Evolutionary conservation across 2,113 vertebrate species (phyloP).

Genomic region (Cyprinodon variegatus): DNA sequence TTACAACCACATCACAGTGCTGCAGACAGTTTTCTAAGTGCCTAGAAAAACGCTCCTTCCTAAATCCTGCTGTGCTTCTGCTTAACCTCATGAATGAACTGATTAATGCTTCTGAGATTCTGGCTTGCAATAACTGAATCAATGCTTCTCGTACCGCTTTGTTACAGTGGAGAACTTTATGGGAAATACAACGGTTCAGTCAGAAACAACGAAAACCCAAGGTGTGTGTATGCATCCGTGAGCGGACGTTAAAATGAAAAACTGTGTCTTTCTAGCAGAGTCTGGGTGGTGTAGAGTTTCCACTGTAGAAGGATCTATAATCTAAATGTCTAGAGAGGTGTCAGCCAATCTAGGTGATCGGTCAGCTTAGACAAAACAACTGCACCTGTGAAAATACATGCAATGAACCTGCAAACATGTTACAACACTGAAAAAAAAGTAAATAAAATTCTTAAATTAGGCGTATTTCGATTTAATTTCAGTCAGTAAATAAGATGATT

Average conservation of each 20-base stretch:
- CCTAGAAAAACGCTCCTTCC: not conserved
- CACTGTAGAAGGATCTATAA: not conserved
- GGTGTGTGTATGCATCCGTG: constrained; percentile 49
- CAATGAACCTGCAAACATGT: too few relatives aligned
- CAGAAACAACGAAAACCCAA: constrained; percentile 24
- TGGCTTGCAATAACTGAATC: constrained; percentile 12
- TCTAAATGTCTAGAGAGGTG: not conserved
- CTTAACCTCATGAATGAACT: not conserved
- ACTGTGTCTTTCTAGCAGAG: not conserved
- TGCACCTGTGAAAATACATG: too few relatives aligned
- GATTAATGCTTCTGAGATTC: not conserved
- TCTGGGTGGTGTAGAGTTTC: not conserved
- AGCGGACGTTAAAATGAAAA: not conserved
- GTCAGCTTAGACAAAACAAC: not conserved
- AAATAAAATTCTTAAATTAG: too few relatives aligned
- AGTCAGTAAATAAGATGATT: too few relatives aligned
- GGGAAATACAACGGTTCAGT: constrained; percentile 26
- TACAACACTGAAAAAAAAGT: too few relatives aligned
- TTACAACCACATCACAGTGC: not conserved
- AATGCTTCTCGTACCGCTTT: constrained; percentile 32
- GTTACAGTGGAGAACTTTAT: constrained; percentile 40
- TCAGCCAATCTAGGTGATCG: not conserved
- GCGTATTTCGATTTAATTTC: too few relatives aligned
- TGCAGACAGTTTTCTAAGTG: not conserved
- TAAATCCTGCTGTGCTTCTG: not conserved